These are phyloP conservation scores for Tiliacea aurago DNA, from an alignment of 2,888 invertebrate genomes.

Conservation along the genomic window DNA sequence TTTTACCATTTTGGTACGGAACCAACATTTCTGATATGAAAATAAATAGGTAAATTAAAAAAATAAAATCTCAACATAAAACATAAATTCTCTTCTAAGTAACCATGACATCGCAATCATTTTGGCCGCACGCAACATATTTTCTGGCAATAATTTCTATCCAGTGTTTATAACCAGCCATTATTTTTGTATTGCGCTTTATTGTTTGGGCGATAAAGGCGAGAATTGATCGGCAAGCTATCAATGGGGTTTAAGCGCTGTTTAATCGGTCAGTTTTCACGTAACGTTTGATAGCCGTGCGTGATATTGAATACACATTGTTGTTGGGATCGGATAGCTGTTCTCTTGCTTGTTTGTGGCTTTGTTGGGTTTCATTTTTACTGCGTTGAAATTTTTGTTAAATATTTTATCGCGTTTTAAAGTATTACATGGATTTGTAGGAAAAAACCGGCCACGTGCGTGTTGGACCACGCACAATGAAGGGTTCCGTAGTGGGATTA, in stretches of 20 bases:
- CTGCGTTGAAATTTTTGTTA: not conserved
- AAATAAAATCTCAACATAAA: constrained; percentile 63
- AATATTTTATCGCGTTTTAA: not conserved
- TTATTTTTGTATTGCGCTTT: constrained; percentile 51
- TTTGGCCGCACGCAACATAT: constrained; percentile 75
- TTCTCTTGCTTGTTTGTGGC: not conserved
- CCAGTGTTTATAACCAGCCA: constrained; percentile 63
- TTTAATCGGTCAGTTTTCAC: constrained; percentile 80
- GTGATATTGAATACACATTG: constrained; percentile 73
- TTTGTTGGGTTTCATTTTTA: not conserved
- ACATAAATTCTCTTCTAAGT: constrained; percentile 63
- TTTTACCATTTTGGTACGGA: no score
- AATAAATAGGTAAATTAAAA: no score
- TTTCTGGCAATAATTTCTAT: constrained; percentile 73
- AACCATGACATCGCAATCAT: constrained; percentile 71
- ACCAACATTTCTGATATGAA: no score
- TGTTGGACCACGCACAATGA: no score
- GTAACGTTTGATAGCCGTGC: constrained; percentile 76
- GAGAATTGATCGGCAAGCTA: constrained; percentile 55
- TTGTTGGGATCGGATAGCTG: constrained; percentile 37
- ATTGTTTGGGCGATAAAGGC: constrained; percentile 57
- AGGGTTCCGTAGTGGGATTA: no score
- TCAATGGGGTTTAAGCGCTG: constrained; percentile 67
- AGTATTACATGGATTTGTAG: not conserved
- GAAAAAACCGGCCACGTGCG: not conserved